phyloP scores from a whole-genome alignment of 2,797 vertebrate species.

The Sternotherus odoratus region DNA sequence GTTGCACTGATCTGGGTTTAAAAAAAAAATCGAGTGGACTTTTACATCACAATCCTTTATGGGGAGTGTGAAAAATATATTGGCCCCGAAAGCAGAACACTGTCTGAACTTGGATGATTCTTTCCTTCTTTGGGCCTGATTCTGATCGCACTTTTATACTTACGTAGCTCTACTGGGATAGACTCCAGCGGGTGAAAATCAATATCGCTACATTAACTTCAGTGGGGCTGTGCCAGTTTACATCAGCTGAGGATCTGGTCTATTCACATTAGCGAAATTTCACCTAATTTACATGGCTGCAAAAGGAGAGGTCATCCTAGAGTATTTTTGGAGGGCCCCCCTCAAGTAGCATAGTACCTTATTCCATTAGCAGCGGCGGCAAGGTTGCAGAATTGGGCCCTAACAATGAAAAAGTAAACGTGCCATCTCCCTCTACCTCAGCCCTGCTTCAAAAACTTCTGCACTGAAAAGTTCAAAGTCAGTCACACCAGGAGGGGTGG shows the following conservation, averaged over 20 bases:
- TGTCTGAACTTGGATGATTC: background rate
- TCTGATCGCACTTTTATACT: background rate
- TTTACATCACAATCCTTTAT: background rate
- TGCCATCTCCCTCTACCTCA: constrained; percentile 9
- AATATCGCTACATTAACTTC: background rate
- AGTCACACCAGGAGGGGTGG: constrained; percentile 20
- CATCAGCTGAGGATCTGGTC: background rate
- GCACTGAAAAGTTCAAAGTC: constrained; percentile 11
- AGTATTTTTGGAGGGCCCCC: background rate
- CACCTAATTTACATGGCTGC: background rate
- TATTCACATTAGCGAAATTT: background rate
- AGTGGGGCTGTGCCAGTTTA: background rate
- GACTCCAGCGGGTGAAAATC: background rate
- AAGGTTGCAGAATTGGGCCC: background rate
- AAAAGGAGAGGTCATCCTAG: background rate
- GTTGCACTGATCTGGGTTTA: constrained; percentile 7
- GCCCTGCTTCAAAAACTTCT: background rate
- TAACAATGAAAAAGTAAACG: background rate
- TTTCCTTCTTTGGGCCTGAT: background rate
- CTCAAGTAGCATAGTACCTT: background rate
- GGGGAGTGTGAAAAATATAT: background rate
- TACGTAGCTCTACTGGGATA: background rate
- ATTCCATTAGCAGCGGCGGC: background rate
- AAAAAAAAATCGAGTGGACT: background rate
- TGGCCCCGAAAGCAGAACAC: background rate